Evolutionary conservation across 2,113 vertebrate genomes (phyloP).

Genomic region (Cheirogaleus medius): DNA sequence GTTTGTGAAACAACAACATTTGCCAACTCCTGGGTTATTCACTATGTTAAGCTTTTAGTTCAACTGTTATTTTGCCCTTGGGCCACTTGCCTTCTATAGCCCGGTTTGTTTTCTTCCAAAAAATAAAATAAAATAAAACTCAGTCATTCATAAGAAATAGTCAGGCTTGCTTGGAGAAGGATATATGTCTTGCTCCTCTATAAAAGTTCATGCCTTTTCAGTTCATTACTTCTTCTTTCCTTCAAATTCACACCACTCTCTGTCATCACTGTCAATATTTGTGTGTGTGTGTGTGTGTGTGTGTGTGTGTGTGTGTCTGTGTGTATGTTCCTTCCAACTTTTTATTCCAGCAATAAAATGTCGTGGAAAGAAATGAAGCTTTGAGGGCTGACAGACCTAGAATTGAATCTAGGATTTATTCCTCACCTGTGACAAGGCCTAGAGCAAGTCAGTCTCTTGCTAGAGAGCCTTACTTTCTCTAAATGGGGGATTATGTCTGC

Average conservation of each 20-base stretch:
- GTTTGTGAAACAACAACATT: not conserved
- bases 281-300: not conserved
- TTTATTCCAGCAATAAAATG: not conserved
- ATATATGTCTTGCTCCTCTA: not conserved
- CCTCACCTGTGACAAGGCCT: not conserved
- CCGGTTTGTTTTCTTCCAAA: not conserved
- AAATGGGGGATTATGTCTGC: not conserved
- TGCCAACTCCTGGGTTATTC: not conserved
- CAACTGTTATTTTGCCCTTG: not conserved
- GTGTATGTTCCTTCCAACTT: not conserved
- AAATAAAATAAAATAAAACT: slow-evolving; percentile 21
- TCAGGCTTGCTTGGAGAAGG: not conserved
- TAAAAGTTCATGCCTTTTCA: not conserved
- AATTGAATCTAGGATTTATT: not conserved
- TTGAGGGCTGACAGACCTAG: not conserved
- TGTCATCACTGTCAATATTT: not conserved
- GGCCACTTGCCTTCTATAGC: not conserved
- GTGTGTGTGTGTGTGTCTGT: too few species aligned
- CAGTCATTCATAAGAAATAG: not conserved
- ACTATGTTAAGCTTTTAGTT: not conserved
- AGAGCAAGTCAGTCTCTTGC: not conserved
- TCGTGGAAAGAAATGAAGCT: not conserved
- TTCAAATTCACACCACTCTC: not conserved
- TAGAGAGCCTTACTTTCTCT: not conserved
- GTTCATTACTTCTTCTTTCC: not conserved